These are phyloP conservation scores for Anarsia innoxiella DNA, from an alignment of 2,888 invertebrate genomes.

Conservation along the genomic window DNA sequence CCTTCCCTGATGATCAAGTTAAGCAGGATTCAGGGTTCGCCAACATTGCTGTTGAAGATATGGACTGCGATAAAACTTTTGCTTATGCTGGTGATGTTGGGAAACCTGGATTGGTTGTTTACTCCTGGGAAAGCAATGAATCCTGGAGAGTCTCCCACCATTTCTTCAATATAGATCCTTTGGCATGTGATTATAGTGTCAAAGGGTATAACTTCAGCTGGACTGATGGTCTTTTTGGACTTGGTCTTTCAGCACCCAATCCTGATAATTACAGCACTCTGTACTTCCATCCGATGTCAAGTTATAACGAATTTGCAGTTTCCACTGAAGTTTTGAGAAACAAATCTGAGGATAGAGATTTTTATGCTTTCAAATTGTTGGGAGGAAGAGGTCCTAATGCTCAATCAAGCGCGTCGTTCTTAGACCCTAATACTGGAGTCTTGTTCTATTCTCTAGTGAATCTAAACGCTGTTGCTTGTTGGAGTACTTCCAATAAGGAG, in stretches of 20 bases:
- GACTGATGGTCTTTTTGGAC: slow-evolving; percentile 85
- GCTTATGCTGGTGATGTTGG: slow-evolving; percentile 84
- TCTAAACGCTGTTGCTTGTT: slow-evolving; percentile 85
- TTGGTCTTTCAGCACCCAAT: slow-evolving; percentile 79
- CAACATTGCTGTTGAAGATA: slow-evolving; percentile 85
- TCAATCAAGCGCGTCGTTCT: slow-evolving; percentile 83
- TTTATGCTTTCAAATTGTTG: slow-evolving; percentile 78
- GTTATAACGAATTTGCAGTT: slow-evolving; percentile 84
- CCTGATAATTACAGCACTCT: slow-evolving; percentile 80
- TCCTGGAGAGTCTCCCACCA: slow-evolving; percentile 86
- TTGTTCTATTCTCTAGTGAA: slow-evolving; percentile 85
- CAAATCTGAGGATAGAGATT: slow-evolving; percentile 72
- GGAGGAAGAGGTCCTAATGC: slow-evolving; percentile 82
- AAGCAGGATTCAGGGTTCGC: slow-evolving; percentile 82
- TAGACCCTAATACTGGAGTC: slow-evolving; percentile 82
- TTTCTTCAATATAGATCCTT: slow-evolving; percentile 81
- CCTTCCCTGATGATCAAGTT: slow-evolving; percentile 78
- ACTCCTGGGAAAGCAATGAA: slow-evolving; percentile 81
- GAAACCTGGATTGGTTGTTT: slow-evolving; percentile 81
- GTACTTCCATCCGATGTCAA: slow-evolving; percentile 87
- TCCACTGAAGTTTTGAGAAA: slow-evolving; percentile 80
- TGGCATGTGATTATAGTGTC: slow-evolving; percentile 83
- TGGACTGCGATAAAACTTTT: slow-evolving; percentile 81
- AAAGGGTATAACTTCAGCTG: slow-evolving; percentile 82
- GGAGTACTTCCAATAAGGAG: slow-evolving; percentile 80